Evolutionary conservation across 1,140 invertebrate genomes (phyloP).

Genomic region (Solenopsis fugax): DNA sequence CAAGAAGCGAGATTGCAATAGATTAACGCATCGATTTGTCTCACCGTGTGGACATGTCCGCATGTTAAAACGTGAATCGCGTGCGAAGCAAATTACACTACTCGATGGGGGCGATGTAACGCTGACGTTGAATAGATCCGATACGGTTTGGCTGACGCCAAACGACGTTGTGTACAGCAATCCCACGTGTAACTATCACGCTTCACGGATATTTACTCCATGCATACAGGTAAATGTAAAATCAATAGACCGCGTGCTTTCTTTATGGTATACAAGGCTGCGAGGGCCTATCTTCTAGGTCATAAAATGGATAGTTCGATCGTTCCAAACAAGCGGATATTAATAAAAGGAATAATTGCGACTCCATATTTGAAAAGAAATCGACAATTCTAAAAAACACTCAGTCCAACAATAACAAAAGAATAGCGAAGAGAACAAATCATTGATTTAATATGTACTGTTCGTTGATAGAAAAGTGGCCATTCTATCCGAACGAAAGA

Average conservation of each 20-base stretch:
- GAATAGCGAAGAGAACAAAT: neutral
- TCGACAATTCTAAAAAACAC: neutral
- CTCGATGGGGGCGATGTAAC: constrained; percentile 44
- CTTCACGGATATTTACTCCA: constrained; percentile 84
- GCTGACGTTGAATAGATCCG: constrained; percentile 56
- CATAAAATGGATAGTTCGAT: constrained; percentile 79
- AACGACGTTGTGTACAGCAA: constrained; percentile 76
- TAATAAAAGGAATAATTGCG: constrained; percentile 78
- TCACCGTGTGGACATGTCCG: constrained; percentile 17
- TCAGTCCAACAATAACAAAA: neutral
- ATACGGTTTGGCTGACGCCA: constrained; percentile 61
- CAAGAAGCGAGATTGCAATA: neutral
- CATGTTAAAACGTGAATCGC: constrained; percentile 56
- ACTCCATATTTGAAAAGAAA: constrained; percentile 24
- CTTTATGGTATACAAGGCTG: constrained; percentile 77
- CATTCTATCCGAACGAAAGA: neutral
- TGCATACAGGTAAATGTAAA: constrained; percentile 82
- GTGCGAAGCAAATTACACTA: constrained; percentile 44
- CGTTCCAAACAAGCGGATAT: constrained; percentile 73
- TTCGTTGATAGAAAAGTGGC: neutral
- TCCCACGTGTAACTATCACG: constrained; percentile 85
- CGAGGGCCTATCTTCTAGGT: constrained; percentile 80
- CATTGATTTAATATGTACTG: neutral
- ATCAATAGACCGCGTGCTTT: constrained; percentile 80
- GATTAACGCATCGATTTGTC: constrained; percentile 24